A percentile compares a stretch with the other conserved stretches of the same genome.
These are phyloP conservation scores for Megaceryle maxima DNA, from an alignment of 2,113 vertebrate genomes.

Conservation along the genomic window DNA sequence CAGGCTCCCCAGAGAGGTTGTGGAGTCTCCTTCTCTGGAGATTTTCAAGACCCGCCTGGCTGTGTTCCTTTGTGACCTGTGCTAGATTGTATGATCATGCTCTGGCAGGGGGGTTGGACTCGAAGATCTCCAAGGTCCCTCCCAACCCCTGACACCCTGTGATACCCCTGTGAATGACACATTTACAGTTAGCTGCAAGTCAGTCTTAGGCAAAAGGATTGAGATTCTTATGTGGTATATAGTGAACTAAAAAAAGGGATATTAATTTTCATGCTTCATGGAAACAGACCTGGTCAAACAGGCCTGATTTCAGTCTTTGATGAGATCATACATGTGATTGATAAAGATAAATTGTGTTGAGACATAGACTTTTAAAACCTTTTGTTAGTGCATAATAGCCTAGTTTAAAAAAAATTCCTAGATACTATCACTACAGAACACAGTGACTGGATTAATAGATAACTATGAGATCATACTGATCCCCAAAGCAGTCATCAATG, in stretches of 20 bases:
- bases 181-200: background rate
- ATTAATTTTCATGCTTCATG: background rate
- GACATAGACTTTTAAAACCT: background rate
- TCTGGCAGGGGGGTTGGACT: too few species aligned
- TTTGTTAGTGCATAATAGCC: background rate
- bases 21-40: too few species aligned
- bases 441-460: background rate
- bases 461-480: background rate
- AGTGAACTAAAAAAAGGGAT: background rate
- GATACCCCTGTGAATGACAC: too few species aligned
- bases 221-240: background rate
- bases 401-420: background rate
- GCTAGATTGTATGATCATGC: too few species aligned
- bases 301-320: background rate
- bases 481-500: background rate
- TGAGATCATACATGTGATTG: background rate
- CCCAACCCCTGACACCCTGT: too few species aligned
- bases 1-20: too few species aligned
- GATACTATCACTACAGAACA: background rate
- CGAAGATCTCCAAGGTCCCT: too few species aligned
- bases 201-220: background rate
- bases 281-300: background rate
- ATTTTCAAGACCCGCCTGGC: too few species aligned
- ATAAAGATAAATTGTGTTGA: background rate
- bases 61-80: too few species aligned